phyloP scores from a whole-genome alignment of 2,888 invertebrate genomes.

The Leistus spinibarbis region DNA sequence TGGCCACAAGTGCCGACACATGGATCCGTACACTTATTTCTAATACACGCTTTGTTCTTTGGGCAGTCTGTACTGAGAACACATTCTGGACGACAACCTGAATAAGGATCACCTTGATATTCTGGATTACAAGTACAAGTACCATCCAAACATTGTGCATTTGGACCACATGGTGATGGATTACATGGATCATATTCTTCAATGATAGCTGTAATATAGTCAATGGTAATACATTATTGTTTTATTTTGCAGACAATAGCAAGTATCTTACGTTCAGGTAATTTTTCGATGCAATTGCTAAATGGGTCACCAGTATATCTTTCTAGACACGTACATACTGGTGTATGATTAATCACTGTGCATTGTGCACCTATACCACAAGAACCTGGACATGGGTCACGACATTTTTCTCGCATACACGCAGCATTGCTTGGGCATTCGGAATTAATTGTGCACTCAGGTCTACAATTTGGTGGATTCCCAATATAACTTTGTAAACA shows the following conservation, averaged over 20 bases:
- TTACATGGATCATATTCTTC: conserved; percentile 66
- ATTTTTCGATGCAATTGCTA: conserved; percentile 63
- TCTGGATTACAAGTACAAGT: conserved; percentile 73
- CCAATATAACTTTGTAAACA: conserved; percentile 70
- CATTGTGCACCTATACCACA: conserved; percentile 78
- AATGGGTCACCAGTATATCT: conserved; percentile 66
- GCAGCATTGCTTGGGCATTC: conserved; percentile 76
- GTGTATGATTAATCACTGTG: conserved; percentile 75
- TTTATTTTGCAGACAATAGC: conserved; percentile 50
- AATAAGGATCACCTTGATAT: conserved; percentile 77
- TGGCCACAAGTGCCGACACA: conserved; percentile 74
- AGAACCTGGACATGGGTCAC: conserved; percentile 78
- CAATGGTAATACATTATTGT: background rate
- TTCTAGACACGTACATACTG: conserved; percentile 70
- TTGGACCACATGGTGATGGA: conserved; percentile 74
- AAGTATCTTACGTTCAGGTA: conserved; percentile 58
- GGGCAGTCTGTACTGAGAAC: conserved; percentile 76
- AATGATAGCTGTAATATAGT: conserved; percentile 43
- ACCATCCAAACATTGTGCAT: conserved; percentile 68
- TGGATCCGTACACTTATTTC: conserved; percentile 76
- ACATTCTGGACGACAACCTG: conserved; percentile 80
- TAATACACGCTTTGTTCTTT: conserved; percentile 71
- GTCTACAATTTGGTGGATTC: conserved; percentile 69
- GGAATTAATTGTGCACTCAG: conserved; percentile 72
- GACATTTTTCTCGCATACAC: conserved; percentile 78